These are phyloP conservation scores for Diceros bicornis DNA, from an alignment of 2,797 vertebrate species.

Conservation along the genomic window DNA sequence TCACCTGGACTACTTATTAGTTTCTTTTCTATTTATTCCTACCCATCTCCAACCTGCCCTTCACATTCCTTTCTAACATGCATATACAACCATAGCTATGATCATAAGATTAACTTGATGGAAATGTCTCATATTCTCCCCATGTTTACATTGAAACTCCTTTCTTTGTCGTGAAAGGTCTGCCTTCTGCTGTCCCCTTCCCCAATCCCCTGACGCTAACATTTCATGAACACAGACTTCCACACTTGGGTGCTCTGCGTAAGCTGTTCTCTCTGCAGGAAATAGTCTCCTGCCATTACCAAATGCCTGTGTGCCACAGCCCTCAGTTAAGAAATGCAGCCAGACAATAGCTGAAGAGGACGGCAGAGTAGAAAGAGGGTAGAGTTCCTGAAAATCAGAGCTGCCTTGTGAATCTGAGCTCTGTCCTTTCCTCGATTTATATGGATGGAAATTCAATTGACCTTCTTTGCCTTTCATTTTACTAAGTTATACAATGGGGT, in stretches of 20 bases:
- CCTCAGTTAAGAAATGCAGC: background rate
- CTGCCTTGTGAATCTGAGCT: background rate
- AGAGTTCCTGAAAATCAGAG: background rate
- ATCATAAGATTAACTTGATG: background rate
- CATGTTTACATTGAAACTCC: background rate
- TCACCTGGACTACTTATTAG: background rate
- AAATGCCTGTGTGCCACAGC: background rate
- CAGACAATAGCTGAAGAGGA: background rate
- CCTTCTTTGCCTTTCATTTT: background rate
- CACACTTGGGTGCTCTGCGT: background rate
- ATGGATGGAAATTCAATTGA: background rate
- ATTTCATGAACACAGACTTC: background rate
- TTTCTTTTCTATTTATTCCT: background rate
- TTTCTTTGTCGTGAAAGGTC: background rate
- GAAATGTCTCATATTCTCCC: background rate
- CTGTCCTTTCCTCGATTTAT: background rate
- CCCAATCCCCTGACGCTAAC: accelerated
- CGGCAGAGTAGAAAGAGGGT: background rate
- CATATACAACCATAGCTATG: accelerated
- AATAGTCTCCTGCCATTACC: too few relatives aligned
- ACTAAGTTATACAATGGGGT: background rate
- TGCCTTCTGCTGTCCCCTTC: background rate
- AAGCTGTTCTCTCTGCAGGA: accelerated
- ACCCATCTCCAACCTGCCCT: accelerated
- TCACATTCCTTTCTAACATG: background rate